A percentile compares a stretch with the other conserved stretches of the same genome.
These are phyloP conservation scores for Acomys russatus DNA, from an alignment of 2,797 vertebrate species.

Conservation along the genomic window DNA sequence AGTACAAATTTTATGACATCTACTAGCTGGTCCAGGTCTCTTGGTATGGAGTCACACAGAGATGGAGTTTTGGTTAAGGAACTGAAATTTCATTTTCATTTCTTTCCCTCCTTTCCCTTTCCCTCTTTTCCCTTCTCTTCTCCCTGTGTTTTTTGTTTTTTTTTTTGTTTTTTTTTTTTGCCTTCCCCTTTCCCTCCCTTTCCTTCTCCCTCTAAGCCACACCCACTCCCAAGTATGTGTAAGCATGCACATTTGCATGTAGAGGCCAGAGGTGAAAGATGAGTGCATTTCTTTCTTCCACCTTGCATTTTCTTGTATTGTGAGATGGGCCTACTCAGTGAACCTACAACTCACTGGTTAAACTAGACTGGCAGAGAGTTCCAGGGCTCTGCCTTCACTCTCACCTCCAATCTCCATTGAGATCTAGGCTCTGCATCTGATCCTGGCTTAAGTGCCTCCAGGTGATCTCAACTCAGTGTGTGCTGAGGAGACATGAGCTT, in stretches of 20 bases:
- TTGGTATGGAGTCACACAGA: neutral
- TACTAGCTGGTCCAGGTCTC: neutral
- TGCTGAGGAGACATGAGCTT: neutral
- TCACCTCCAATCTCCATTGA: neutral
- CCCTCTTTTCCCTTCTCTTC: too few relatives aligned
- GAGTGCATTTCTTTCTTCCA: too few relatives aligned
- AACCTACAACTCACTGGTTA: neutral
- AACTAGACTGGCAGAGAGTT: neutral
- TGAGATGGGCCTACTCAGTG: neutral
- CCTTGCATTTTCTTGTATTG: neutral
- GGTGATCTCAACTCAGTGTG: neutral
- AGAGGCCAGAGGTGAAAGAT: neutral
- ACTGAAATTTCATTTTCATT: neutral
- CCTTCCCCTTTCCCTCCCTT: neutral
- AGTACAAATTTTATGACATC: neutral
- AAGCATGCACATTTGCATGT: neutral
- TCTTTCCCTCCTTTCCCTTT: neutral
- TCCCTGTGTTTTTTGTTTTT: too few relatives aligned
- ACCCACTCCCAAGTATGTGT: neutral
- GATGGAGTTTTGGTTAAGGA: neutral
- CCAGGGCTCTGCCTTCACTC: neutral
- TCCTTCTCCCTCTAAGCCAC: too few relatives aligned
- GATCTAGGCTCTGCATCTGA: neutral
- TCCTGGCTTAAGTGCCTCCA: neutral
- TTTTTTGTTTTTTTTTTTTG: neutral